phyloP scores from a whole-genome alignment of 2,113 vertebrate genomes.

The Saccopteryx leptura region DNA sequence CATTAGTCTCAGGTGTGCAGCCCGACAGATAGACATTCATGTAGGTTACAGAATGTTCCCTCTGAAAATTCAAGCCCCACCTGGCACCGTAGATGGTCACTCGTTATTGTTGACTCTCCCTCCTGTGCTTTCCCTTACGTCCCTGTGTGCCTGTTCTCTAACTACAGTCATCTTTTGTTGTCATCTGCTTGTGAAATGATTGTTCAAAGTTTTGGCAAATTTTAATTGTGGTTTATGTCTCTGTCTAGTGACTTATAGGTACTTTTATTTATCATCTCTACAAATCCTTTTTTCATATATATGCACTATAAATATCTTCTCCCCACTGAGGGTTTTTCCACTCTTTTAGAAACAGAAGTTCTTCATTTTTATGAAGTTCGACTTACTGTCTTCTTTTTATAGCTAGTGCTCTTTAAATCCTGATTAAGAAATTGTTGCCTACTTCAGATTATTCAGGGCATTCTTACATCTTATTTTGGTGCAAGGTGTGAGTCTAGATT shows the following conservation, averaged over 20 bases:
- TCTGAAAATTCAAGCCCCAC: too few relatives aligned
- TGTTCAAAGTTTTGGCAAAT: background rate
- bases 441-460: background rate
- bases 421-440: background rate
- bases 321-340: background rate
- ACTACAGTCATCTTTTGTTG: background rate
- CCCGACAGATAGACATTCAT: too few relatives aligned
- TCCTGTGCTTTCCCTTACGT: too few relatives aligned
- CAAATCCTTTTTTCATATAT: background rate
- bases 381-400: background rate
- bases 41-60: too few relatives aligned
- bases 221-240: background rate
- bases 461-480: background rate
- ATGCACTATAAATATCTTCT: background rate
- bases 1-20: too few relatives aligned
- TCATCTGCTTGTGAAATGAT: background rate
- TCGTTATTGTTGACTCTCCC: too few relatives aligned
- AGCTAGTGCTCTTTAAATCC: background rate
- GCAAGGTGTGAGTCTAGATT: background rate
- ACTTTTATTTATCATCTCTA: background rate
- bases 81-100: too few relatives aligned
- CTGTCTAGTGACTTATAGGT: background rate
- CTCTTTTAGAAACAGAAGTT: background rate
- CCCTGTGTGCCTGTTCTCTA: too few relatives aligned
- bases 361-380: background rate